These are phyloP conservation scores for Notamacropus eugenii DNA, from an alignment of 2,797 vertebrate species.

Conservation along the genomic window DNA sequence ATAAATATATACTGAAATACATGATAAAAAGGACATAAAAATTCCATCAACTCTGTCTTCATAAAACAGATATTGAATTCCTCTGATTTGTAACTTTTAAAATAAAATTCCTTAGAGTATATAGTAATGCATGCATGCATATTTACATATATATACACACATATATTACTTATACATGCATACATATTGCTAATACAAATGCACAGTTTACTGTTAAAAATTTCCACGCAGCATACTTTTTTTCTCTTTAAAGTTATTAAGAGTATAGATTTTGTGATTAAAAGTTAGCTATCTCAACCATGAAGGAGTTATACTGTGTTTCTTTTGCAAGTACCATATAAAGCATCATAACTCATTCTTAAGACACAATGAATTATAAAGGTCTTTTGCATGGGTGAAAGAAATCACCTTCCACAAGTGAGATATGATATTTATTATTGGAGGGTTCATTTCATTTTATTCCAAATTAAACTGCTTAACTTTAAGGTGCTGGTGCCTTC, in stretches of 20 bases:
- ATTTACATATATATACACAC: no score
- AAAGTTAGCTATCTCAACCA: not conserved
- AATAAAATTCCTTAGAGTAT: not conserved
- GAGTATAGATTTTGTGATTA: not conserved
- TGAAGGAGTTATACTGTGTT: not conserved
- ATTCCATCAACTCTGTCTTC: not conserved
- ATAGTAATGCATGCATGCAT: not conserved
- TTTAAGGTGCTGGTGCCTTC: not conserved
- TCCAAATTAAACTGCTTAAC: slow-evolving; percentile 21
- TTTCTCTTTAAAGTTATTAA: not conserved
- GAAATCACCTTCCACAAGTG: not conserved
- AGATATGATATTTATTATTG: not conserved
- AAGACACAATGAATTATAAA: not conserved
- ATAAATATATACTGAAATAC: not conserved
- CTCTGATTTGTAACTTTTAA: not conserved
- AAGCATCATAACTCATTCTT: not conserved
- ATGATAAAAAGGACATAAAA: not conserved
- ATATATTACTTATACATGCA: not conserved
- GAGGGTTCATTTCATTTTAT: not conserved
- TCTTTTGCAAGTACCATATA: not conserved
- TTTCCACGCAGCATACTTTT: not conserved
- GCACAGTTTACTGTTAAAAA: not conserved
- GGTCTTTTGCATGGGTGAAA: not conserved
- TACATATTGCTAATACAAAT: not conserved
- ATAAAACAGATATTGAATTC: not conserved